Evolutionary conservation across 2,888 invertebrate genomes (phyloP), one percentile per base, ranked within the genome.

Genomic region (Drosophila merina): DNA sequence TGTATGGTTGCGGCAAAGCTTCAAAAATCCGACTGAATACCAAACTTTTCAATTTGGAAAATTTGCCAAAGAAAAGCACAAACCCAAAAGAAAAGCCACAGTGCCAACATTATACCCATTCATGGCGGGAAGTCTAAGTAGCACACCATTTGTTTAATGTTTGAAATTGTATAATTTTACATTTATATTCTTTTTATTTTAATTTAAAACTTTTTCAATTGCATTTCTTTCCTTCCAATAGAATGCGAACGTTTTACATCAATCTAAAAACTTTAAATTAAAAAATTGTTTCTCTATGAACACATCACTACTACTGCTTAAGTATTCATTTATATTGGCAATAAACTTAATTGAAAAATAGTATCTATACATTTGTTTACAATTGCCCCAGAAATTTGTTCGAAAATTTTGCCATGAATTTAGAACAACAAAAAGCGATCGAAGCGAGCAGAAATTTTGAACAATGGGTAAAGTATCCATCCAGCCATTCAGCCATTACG

Each of bases 341-440:
- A 48, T 31, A 36, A 44, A 51, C 28, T 36, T 45, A 20, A 64
- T 64, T 63, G 63, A n/a, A 25, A 5, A 14, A 9, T 12, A 33
- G 52, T 69, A 49, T 69, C 44, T 69, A 50, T 59, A 51, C 33
- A 40, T 55, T 69, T 70, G 69, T 70, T 70, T 70, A 70, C 51
- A 54, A 26, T 70, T 33, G 30, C 52, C 52, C 36, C n/a, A n/a
- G 5, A 40, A 49, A 55, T 63, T 44, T 7, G 20, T 45, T 59
- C 33, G 42, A 60, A 59, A 33, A 63, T 60, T 45, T n/a, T 51
- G 51, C 40, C 9, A 25, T 8, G 10, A 67, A 56, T 45, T 47
- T 42, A 57, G 50, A 66, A 40, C 51, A 33, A 31, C 45, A 51
- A 33, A 9, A 25, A 4, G 14, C 14, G 14, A 2, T 2, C 10